phyloP scores from a whole-genome alignment of 2,797 vertebrate species.

The Aplochiton taeniatus region DNA sequence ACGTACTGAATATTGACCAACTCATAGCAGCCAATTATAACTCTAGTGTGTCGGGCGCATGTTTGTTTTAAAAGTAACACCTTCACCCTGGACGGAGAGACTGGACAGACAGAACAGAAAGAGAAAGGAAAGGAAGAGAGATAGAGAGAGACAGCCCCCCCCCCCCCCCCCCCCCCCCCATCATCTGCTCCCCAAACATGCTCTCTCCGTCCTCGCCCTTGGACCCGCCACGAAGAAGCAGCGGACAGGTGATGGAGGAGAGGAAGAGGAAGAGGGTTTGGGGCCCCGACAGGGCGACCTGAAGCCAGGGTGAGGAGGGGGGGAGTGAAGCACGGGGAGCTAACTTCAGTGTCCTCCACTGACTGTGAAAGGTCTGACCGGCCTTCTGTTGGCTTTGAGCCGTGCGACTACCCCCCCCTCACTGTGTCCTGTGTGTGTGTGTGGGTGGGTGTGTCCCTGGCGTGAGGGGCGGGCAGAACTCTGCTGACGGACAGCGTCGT shows the following conservation, averaged over 20 bases:
- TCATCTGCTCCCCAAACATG: slow-evolving; percentile 44
- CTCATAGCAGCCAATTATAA: slow-evolving; percentile 75
- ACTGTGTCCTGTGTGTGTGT: slow-evolving; percentile 36
- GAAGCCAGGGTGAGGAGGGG: too few relatives aligned
- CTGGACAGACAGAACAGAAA: slow-evolving; percentile 31
- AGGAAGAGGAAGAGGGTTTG: background rate
- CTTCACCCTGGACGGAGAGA: slow-evolving; percentile 58
- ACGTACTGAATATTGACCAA: slow-evolving; percentile 73
- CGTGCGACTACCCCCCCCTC: slow-evolving; percentile 56
- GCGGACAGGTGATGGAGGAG: slow-evolving; percentile 31
- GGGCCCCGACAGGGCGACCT: background rate
- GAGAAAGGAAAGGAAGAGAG: slow-evolving; percentile 32
- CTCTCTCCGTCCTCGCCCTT: slow-evolving; percentile 47
- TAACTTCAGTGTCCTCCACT: slow-evolving; percentile 35
- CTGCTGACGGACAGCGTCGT: slow-evolving; percentile 84
- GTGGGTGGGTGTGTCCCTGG: slow-evolving; percentile 34
- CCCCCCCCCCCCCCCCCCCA: slow-evolving; percentile 27
- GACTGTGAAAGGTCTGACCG: too few relatives aligned
- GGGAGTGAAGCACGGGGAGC: slow-evolving; percentile 68
- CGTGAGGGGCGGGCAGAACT: slow-evolving; percentile 69
- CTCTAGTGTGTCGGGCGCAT: slow-evolving; percentile 75
- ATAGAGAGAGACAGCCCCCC: slow-evolving; percentile 22
- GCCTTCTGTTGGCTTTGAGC: slow-evolving; percentile 65
- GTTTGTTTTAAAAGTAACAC: slow-evolving; percentile 79
- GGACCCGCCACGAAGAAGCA: slow-evolving; percentile 44